phyloP scores from a whole-genome alignment of 1,140 invertebrate genomes.

The Solenopsis invicta region DNA sequence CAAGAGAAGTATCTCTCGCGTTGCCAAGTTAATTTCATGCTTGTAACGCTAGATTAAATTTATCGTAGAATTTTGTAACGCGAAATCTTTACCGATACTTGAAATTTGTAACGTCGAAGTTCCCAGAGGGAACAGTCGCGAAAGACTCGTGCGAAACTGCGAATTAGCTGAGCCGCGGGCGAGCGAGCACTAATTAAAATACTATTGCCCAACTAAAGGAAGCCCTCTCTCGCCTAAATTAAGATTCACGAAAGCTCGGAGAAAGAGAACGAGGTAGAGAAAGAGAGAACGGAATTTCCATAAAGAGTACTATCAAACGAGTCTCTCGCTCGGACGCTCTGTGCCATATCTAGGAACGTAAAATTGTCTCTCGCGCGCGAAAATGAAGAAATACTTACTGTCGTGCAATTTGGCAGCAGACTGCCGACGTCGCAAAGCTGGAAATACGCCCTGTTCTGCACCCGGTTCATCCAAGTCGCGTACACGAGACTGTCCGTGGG shows the following conservation, averaged over 20 bases:
- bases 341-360: neutral
- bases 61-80: neutral
- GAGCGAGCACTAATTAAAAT: slow-evolving; percentile 47
- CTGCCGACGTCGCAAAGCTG: slow-evolving; percentile 87
- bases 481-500: slow-evolving; percentile 90
- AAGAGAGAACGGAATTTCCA: neutral
- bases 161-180: slow-evolving; percentile 26
- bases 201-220: slow-evolving; percentile 42
- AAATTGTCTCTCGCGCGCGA: neutral
- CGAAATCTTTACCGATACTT: slow-evolving; percentile 33
- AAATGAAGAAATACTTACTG: slow-evolving; percentile 78
- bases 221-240: slow-evolving; percentile 27
- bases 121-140: neutral
- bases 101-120: slow-evolving; percentile 22
- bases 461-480: slow-evolving; percentile 94
- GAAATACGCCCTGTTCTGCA: slow-evolving; percentile 91
- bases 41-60: slow-evolving; percentile 25
- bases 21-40: neutral
- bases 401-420: slow-evolving; percentile 85
- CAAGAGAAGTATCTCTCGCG: neutral
- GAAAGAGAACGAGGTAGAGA: neutral
- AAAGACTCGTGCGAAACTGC: slow-evolving; percentile 28
- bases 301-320: neutral
- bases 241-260: neutral
- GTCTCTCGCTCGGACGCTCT: too few relatives aligned